Evolutionary conservation across 1,140 invertebrate genomes (phyloP).

Genomic region (Bicyclus anynana): DNA sequence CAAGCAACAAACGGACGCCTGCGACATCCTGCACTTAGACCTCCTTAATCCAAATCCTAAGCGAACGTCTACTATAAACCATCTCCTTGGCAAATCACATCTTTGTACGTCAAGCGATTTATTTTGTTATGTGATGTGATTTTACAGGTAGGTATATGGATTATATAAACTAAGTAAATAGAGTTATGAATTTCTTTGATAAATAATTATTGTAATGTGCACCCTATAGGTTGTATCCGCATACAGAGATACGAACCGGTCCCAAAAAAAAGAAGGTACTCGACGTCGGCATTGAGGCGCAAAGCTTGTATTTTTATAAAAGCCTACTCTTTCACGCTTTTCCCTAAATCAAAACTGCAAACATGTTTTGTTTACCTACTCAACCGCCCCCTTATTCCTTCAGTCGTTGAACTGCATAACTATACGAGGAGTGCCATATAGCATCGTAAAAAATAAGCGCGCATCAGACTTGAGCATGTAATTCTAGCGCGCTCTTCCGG

Average conservation of each 20-base stretch:
- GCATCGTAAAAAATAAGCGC: conserved; percentile 75
- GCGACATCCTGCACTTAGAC: too few species aligned
- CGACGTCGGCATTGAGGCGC: conserved; percentile 19
- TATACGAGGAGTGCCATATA: conserved; percentile 72
- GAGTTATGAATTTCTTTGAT: too few species aligned
- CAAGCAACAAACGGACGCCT: too few species aligned
- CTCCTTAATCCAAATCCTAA: too few species aligned
- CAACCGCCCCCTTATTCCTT: conserved; percentile 65
- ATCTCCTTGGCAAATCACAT: too few species aligned
- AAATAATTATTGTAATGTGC: too few species aligned
- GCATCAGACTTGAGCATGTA: conserved; percentile 76
- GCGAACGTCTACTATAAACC: too few species aligned
- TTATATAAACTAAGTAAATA: too few species aligned
- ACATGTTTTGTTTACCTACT: conserved; percentile 70
- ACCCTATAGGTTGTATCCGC: not conserved
- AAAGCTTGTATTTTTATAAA: conserved; percentile 30
- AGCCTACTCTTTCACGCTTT: conserved; percentile 42
- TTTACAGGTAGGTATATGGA: too few species aligned
- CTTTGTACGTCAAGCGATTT: too few species aligned
- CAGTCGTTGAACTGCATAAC: conserved; percentile 72
- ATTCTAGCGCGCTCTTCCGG: conserved; percentile 76
- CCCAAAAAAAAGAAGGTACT: conserved; percentile 16
- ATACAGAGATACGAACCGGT: conserved; percentile 8
- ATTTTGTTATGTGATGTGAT: too few species aligned
- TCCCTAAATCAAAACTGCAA: conserved; percentile 63